phyloP scores from a whole-genome alignment of 2,113 vertebrate genomes.

The Vanacampus margaritifer region DNA sequence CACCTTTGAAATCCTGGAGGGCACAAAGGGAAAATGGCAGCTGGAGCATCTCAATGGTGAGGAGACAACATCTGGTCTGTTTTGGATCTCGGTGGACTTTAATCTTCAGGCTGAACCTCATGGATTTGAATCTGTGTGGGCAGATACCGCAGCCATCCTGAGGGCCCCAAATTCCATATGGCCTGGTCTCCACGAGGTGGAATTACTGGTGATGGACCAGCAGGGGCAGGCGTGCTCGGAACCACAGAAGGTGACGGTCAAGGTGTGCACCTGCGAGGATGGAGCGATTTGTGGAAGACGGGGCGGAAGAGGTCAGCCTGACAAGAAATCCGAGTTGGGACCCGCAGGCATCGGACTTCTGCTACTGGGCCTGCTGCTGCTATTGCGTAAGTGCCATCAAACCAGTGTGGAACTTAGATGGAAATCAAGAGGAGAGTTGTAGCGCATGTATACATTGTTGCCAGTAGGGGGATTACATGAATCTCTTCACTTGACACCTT shows the following conservation, averaged over 20 bases:
- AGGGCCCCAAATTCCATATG: conserved; percentile 32
- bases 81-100: background rate
- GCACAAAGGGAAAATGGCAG: conserved; percentile 74
- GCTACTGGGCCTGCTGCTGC: conserved; percentile 75
- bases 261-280: conserved; percentile 64
- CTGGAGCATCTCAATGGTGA: conserved; percentile 78
- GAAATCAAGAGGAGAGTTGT: too few relatives aligned
- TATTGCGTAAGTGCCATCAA: conserved; percentile 76
- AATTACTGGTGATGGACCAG: conserved; percentile 56
- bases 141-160: conserved; percentile 68
- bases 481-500: too few relatives aligned
- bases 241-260: conserved; percentile 55
- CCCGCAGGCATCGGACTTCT: conserved; percentile 77
- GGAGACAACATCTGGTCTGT: conserved; percentile 1
- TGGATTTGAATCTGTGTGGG: background rate
- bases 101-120: background rate
- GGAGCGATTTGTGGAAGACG: conserved; percentile 20
- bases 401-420: too few relatives aligned
- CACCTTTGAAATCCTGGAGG: conserved; percentile 72
- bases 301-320: fast-evolving
- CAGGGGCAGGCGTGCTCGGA: conserved; percentile 58
- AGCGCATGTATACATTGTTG: too few relatives aligned
- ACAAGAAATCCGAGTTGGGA: conserved; percentile 57
- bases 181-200: conserved; percentile 56
- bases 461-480: too few relatives aligned